Percentiles rank a stretch among this genome's conserved stretches.
These are phyloP conservation scores for Eledona agricola DNA, from an alignment of 2,888 invertebrate genomes.

Conservation along the genomic window DNA sequence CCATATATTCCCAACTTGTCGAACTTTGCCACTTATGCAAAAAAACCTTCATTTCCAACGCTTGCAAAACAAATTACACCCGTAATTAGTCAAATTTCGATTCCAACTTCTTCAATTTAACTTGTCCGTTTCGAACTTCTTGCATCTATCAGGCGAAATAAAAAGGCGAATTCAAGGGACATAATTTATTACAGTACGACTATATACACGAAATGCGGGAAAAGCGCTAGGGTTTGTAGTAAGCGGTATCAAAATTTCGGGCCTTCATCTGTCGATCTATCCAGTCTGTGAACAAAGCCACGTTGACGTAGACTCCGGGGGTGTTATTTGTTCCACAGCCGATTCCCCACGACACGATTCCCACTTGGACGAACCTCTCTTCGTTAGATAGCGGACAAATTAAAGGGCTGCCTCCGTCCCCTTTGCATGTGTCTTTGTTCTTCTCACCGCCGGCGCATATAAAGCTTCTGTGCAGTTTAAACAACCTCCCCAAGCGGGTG, in stretches of 20 bases:
- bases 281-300: conserved; percentile 61
- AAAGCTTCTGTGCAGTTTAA: conserved; percentile 65
- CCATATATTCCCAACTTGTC: conserved; percentile 36
- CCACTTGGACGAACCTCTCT: conserved; percentile 65
- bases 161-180: no score
- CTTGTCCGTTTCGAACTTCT: no score
- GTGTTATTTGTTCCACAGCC: conserved; percentile 56
- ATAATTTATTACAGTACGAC: no score
- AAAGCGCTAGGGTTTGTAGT: conserved; percentile 31
- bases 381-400: conserved; percentile 52
- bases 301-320: conserved; percentile 64
- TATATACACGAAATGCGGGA: no score
- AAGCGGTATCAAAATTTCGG: conserved; percentile 61
- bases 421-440: conserved; percentile 48
- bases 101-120: conserved; percentile 36
- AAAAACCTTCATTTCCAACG: conserved; percentile 29
- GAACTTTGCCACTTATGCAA: conserved; percentile 35
- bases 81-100: conserved; percentile 50
- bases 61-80: conserved; percentile 49
- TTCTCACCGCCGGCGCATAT: conserved; percentile 65
- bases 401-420: conserved; percentile 46
- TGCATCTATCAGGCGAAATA: no score
- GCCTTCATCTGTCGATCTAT: conserved; percentile 55
- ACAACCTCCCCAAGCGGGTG: conserved; percentile 60
- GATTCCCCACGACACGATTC: conserved; percentile 66